Conservation (phyloP, 2,888 invertebrate genomes). For the Eremobia ochroleuca region DNA sequence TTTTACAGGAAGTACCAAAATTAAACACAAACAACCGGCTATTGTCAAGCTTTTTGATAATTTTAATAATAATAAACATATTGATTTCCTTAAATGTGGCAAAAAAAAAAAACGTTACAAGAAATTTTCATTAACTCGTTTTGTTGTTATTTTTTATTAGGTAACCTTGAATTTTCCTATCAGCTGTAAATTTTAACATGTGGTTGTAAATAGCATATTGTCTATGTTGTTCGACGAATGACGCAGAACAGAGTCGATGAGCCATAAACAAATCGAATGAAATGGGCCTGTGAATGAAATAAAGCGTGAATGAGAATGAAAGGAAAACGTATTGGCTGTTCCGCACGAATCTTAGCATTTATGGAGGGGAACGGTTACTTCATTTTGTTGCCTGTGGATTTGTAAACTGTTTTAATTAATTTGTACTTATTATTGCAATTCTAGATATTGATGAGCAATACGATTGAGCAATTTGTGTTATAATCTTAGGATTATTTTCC, state of each 20-base stretch:
- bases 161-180: constrained; percentile 43
- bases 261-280: constrained; percentile 60
- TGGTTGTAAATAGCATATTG: constrained; percentile 55
- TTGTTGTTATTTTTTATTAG: not conserved
- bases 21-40: constrained; percentile 45
- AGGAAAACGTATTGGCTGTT: constrained; percentile 58
- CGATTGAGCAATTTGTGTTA: constrained; percentile 1
- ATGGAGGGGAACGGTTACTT: constrained; percentile 51
- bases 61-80: constrained; percentile 26
- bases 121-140: constrained; percentile 30
- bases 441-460: too few relatives aligned
- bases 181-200: constrained; percentile 55
- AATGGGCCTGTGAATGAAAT: constrained; percentile 63
- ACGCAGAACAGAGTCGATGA: constrained; percentile 60
- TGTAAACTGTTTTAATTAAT: constrained; percentile 14
- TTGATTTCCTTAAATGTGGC: constrained; percentile 45
- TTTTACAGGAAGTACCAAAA: constrained; percentile 65
- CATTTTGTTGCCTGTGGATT: constrained; percentile 22
- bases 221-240: constrained; percentile 34
- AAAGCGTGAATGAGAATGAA: constrained; percentile 65
- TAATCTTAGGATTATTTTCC: not conserved
- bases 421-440: constrained; percentile 8
- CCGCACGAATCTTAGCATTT: constrained; percentile 55
- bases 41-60: constrained; percentile 37
- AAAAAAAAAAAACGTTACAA: constrained; percentile 40